Base-by-base conservation (phyloP, 2,797 vertebrate genomes). In the Novumbra hubbsi region DNA sequence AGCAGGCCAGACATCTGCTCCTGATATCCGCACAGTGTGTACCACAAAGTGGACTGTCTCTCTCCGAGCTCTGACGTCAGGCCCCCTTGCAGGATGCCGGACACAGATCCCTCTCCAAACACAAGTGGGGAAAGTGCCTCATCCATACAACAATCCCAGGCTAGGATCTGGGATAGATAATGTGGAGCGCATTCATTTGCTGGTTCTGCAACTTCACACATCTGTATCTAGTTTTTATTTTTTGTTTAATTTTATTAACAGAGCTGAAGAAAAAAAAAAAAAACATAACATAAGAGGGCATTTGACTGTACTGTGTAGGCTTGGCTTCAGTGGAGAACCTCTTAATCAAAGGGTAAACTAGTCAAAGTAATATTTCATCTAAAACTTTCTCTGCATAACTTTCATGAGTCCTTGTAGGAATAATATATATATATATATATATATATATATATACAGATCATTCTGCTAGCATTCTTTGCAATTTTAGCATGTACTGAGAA, bases 1-100 rank as follows among this genome's bases (percentile, higher is more conserved):
- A 81, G 83, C 87, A 88, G 84, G 88, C 86, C 85, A 86, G 83
- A 91, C 90, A 91, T 92, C 90, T 92, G 91, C 90, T 90, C 88
- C 68, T 91, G 87, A 91, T 92, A 91, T 92, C 89, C 89, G 80
- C 84, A 84, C 27, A 79, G 83, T 81, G 89, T 81, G 85, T 73
- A 85, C 81, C 90, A 90, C 87, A 89, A 90, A 91, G 89, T 88
- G 88, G 89, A 84, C 88, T 86, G 11, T 21, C 55, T 24, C 55
- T 60, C 89, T 89, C 86, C 84, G 63, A 75, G 82, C 84, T 84
- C 71, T 80, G 74, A 81, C 84, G 86, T 49, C n/a, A 80, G 76
- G 73, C 87, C 87, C 86, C 76, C 83, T 81, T 80, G 84, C 86
- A 66, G 84, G 83, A 21, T 77, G 84, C 79, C 84, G 83, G 86